phyloP scores from a whole-genome alignment of 2,113 vertebrate species.

The Melanotaenia duboulayi region DNA sequence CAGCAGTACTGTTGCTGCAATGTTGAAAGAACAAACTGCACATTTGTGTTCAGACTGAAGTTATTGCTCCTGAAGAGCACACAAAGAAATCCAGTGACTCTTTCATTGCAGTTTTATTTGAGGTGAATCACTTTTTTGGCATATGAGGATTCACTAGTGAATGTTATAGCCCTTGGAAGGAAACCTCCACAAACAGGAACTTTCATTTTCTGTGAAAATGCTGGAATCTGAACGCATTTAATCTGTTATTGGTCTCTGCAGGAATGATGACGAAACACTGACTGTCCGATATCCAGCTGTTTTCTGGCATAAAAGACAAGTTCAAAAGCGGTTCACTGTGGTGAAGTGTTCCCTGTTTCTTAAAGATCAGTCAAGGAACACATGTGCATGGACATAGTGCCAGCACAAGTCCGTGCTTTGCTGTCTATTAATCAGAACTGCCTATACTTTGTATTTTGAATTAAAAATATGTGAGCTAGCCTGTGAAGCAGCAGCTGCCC shows the following conservation, averaged over 20 bases:
- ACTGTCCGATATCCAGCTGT: slow-evolving; percentile 36
- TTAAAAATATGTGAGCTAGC: slow-evolving; percentile 54
- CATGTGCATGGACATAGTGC: slow-evolving; percentile 36
- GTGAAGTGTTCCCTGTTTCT: slow-evolving; percentile 46
- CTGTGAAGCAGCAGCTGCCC: slow-evolving; percentile 45
- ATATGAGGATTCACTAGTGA: slow-evolving; percentile 49
- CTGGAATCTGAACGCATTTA: slow-evolving; percentile 34
- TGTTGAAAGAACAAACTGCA: slow-evolving; percentile 20
- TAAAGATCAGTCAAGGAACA: slow-evolving; percentile 59
- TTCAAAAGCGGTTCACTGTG: slow-evolving; percentile 62
- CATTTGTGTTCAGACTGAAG: slow-evolving; percentile 32
- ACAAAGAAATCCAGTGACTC: slow-evolving; percentile 24
- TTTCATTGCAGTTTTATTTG: slow-evolving; percentile 50
- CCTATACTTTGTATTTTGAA: slow-evolving; percentile 47
- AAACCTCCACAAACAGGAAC: slow-evolving; percentile 43
- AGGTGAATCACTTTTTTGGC: slow-evolving; percentile 55
- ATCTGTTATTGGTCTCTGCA: slow-evolving; percentile 43
- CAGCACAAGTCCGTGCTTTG: slow-evolving; percentile 29
- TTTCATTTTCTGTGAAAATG: slow-evolving; percentile 47
- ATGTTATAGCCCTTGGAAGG: slow-evolving; percentile 51
- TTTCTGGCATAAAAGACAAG: slow-evolving; percentile 29
- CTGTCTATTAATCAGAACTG: slow-evolving; percentile 36
- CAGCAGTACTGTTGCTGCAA: not conserved
- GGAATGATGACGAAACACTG: slow-evolving; percentile 51
- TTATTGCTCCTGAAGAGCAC: slow-evolving; percentile 23